These are phyloP conservation scores for Fragum whitleyi DNA, from an alignment of 2,888 invertebrate species.

Conservation along the genomic window DNA sequence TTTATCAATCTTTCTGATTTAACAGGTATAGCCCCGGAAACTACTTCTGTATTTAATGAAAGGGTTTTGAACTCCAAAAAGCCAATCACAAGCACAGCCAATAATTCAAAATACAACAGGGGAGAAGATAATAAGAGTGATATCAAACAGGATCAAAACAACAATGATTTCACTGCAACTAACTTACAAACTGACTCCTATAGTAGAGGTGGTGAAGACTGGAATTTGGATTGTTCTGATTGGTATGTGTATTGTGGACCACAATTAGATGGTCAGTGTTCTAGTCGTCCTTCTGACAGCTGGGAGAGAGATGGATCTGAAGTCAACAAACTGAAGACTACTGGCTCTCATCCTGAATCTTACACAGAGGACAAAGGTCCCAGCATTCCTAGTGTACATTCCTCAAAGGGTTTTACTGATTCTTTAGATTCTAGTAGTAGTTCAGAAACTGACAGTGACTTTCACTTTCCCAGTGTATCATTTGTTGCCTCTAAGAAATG, in stretches of 20 bases:
- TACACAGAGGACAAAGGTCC: background rate
- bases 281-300: background rate
- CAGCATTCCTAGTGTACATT: background rate
- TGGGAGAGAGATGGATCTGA: background rate
- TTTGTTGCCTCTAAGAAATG: background rate
- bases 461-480: background rate
- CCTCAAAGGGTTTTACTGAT: background rate
- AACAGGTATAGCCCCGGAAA: too few relatives aligned
- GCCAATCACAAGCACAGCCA: too few relatives aligned
- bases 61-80: too few relatives aligned
- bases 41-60: too few relatives aligned
- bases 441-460: background rate
- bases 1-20: too few relatives aligned
- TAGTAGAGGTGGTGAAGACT: background rate
- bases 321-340: background rate
- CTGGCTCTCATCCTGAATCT: too few relatives aligned
- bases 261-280: background rate
- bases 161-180: background rate
- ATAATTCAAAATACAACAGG: too few relatives aligned
- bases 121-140: too few relatives aligned
- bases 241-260: background rate
- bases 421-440: background rate
- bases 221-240: background rate
- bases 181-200: background rate
- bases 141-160: background rate